Evolutionary conservation across 2,797 vertebrate genomes (phyloP), one percentile per base, ranked within the genome.

Genomic region (Spheniscus humboldti): DNA sequence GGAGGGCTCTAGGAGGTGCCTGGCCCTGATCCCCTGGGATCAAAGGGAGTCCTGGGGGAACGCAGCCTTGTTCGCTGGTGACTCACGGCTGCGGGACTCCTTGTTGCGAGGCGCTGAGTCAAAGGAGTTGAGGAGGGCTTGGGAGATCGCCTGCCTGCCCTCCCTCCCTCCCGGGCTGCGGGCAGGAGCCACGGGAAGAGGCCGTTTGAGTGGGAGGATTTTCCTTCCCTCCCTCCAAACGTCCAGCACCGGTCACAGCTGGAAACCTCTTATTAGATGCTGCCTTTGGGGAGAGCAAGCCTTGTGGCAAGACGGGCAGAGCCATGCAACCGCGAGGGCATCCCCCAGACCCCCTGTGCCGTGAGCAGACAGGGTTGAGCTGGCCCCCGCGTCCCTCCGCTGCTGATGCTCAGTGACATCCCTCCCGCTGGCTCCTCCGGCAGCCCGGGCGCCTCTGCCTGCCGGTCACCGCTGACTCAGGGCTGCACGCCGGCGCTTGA

Each of bases 31-130:
- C 35, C 35, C 35, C 35, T 35, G 35, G 80, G 95, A 97, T 96
- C 96, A 97, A 97, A 97, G 95, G 67, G 50, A 96, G 71, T 92
- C 94, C 94, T 47, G n/a, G 90, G 88, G 93, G 83, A 96, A 92
- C 0, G 17, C 37, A 48, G 89, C 50, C 74, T 81, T 11, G 1
- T 53, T 81, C 1, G 2, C 41, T 2, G 7, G 67, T 97, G 96
- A 97, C 83, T 96, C 96, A 97, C 0, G 13, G 76, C 96, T 93
- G 50, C 73, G 90, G 63, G 94, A 93, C 93, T 97, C 94, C 90
- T 71, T 39, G 11, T 73, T 88, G 69, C 27, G 22, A 92, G 80
- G 62, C 17, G 30, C 90, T 97, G 95, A 96, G 93, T 97, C 93
- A 96, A 94, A 73, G 72, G 89, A 92, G 62, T 75, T 1, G 2